Evolutionary conservation across 2,113 vertebrate genomes (phyloP).

Genomic region (Delphinapterus leucas): DNA sequence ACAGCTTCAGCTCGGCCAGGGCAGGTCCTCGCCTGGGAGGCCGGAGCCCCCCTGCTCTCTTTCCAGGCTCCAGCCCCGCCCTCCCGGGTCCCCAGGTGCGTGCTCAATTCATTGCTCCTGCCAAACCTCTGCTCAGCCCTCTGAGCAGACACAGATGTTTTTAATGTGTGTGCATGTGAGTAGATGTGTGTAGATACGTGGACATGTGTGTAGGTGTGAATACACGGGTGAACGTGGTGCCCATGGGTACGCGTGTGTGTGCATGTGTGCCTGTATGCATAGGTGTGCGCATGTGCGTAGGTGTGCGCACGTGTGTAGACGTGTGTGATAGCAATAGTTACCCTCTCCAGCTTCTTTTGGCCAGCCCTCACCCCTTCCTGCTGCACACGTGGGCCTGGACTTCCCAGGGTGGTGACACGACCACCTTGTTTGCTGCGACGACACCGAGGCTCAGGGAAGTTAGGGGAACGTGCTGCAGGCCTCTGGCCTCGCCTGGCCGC

Average conservation of each 20-base stretch:
- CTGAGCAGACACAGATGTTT: background rate
- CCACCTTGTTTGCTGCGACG: background rate
- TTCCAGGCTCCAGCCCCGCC: fast-evolving
- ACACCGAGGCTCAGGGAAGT: background rate
- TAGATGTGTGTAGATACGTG: too few relatives aligned
- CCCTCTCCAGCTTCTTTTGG: background rate
- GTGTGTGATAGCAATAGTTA: fast-evolving
- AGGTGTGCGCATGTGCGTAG: background rate
- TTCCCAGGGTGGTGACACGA: background rate
- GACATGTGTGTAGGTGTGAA: too few relatives aligned
- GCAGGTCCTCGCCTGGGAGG: background rate
- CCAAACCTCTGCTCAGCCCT: background rate
- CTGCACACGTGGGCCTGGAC: too few relatives aligned
- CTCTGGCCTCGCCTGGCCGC: background rate
- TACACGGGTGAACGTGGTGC: too few relatives aligned
- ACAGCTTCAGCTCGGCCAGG: too few relatives aligned
- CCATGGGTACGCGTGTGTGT: too few relatives aligned
- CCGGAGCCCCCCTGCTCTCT: too few relatives aligned
- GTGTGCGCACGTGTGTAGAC: background rate
- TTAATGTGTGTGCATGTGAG: background rate
- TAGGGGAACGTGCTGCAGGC: too few relatives aligned
- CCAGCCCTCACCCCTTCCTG: background rate
- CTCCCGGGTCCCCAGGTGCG: background rate
- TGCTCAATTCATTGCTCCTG: background rate
- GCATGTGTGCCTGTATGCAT: too few relatives aligned